Evolutionary conservation across 2,888 invertebrate genomes (phyloP).

Genomic region (Diadegma fenestrale): DNA sequence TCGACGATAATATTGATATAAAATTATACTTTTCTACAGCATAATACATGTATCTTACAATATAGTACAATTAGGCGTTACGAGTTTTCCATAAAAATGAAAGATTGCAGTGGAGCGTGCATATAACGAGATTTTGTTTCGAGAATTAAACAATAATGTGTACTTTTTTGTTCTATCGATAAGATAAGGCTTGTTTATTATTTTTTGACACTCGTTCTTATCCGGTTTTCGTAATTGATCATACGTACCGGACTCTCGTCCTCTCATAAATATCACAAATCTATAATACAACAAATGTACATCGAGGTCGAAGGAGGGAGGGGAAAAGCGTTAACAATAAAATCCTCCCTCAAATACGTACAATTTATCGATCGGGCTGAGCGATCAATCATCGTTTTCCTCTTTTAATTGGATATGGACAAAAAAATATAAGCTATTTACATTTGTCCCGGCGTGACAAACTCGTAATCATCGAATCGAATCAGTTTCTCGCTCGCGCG

Average conservation of each 20-base stretch:
- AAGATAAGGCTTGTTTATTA: background rate
- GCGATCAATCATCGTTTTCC: conserved; percentile 35
- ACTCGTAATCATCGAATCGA: conserved; percentile 61
- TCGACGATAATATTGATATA: conserved; percentile 74
- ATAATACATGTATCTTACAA: conserved; percentile 82
- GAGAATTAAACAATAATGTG: background rate
- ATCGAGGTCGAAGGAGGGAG: conserved; percentile 64
- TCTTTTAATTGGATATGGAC: conserved; percentile 71
- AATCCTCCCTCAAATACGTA: conserved; percentile 42
- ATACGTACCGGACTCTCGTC: conserved; percentile 29
- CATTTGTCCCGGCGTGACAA: conserved; percentile 74
- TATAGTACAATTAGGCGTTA: conserved; percentile 79
- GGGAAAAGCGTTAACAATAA: conserved; percentile 1
- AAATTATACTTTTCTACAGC: conserved; percentile 82
- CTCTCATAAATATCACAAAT: conserved; percentile 80
- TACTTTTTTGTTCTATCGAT: conserved; percentile 21
- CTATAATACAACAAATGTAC: conserved; percentile 84
- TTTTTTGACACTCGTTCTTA: background rate
- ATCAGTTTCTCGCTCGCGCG: conserved; percentile 16
- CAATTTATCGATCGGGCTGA: conserved; percentile 53
- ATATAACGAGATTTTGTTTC: background rate
- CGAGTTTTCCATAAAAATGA: conserved; percentile 43
- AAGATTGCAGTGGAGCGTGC: conserved; percentile 16
- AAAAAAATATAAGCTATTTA: conserved; percentile 84
- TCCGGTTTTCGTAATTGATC: conserved; percentile 9